Percentiles rank a stretch among this genome's conserved stretches.
Evolutionary conservation across 2,888 invertebrate genomes (phyloP).

Genomic region (Cheilosia pagana): DNA sequence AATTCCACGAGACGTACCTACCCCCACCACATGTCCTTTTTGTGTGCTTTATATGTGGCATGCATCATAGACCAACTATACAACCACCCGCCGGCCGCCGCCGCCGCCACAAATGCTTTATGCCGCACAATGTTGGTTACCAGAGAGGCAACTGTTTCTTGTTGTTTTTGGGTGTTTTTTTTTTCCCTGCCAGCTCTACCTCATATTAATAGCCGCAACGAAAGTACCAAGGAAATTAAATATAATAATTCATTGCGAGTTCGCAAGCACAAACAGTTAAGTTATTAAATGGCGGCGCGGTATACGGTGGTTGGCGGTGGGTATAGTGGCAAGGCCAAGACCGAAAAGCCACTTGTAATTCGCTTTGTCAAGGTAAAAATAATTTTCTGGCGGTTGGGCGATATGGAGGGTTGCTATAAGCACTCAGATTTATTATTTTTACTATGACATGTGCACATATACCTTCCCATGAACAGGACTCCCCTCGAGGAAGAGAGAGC

Average conservation of each 20-base stretch:
- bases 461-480: conserved; percentile 14
- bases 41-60: conserved; percentile 34
- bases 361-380: conserved; percentile 70
- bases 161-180: conserved; percentile 27
- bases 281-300: conserved; percentile 71
- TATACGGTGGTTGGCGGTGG: conserved; percentile 4
- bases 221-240: conserved; percentile 76
- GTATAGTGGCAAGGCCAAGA: conserved; percentile 51
- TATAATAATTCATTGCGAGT: conserved; percentile 76
- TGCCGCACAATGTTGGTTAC: conserved; percentile 53
- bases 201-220: conserved; percentile 74
- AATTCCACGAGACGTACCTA: conserved; percentile 50
- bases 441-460: conserved; percentile 18
- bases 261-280: conserved; percentile 69
- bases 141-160: conserved; percentile 19
- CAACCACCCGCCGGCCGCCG: conserved; percentile 20
- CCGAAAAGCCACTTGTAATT: conserved; percentile 73
- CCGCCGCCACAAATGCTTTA: conserved; percentile 44
- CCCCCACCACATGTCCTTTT: conserved; percentile 33
- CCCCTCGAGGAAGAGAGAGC: conserved; percentile 16
- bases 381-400: conserved; percentile 46
- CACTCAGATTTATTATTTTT: conserved; percentile 70
- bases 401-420: conserved; percentile 28
- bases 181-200: conserved; percentile 49
- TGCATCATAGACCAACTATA: conserved; percentile 51